Evolutionary conservation across 92 coral and sea anemone species (phyloP), one percentile per base, ranked within the genome.

Genomic region (Actinostola sp.): DNA sequence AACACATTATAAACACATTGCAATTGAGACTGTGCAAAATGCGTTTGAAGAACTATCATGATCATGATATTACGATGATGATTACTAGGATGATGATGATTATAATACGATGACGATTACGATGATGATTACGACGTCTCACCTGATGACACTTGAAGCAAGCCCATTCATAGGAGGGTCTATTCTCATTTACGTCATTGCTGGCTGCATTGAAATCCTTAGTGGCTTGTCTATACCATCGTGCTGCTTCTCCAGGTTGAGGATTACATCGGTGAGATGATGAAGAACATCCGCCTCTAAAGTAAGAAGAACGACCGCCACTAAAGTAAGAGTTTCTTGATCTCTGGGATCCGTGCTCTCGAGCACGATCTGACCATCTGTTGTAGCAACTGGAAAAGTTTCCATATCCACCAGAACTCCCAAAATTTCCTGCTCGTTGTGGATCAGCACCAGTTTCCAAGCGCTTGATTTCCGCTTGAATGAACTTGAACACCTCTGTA

Each of bases 61-160:
- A n/a, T n/a, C n/a, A n/a, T n/a, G n/a, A n/a, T n/a, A n/a, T n/a
- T n/a, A n/a, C n/a, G n/a, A n/a, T n/a, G n/a, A n/a, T n/a, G n/a
- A n/a, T n/a, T n/a, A n/a, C n/a, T n/a, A n/a, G n/a, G n/a, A n/a
- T n/a, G n/a, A n/a, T n/a, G n/a, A n/a, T n/a, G n/a, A n/a, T n/a
- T n/a, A n/a, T n/a, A n/a, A n/a, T n/a, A n/a, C n/a, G n/a, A n/a
- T n/a, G n/a, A n/a, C n/a, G n/a, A n/a, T n/a, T n/a, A n/a, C n/a
- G n/a, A n/a, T n/a, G n/a, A n/a, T n/a, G n/a, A n/a, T n/a, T n/a
- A n/a, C n/a, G n/a, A n/a, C n/a, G n/a, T n/a, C 63, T 51, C 49
- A 88, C 93, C 87, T 88, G 93, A 48, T 88, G 93, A 6, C 89
- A 84, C 35, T 88, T 88, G 63, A 88, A 88, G 73, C 93, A 88